Percentiles rank a stretch among this genome's conserved stretches.
Evolutionary conservation across 2,888 invertebrate genomes (phyloP).

Genomic region (Phragmatobia fuliginosa): DNA sequence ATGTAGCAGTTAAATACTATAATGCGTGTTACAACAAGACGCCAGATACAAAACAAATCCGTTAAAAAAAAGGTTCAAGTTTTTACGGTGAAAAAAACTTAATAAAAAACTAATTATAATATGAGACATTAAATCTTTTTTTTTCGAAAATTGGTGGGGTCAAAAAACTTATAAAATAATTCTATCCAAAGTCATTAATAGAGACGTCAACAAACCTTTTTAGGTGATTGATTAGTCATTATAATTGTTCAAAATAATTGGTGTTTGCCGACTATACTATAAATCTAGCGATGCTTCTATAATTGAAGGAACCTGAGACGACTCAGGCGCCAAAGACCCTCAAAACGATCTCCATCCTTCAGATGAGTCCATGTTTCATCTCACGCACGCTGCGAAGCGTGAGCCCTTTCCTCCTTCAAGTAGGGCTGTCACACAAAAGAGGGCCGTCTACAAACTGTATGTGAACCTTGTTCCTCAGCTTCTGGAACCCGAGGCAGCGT

Average conservation of each 20-base stretch:
- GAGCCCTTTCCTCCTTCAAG: too few relatives aligned
- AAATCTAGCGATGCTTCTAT: too few relatives aligned
- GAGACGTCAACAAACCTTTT: not conserved
- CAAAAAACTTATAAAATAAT: not conserved
- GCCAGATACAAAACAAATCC: not conserved
- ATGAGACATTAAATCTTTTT: not conserved
- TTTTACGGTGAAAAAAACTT: not conserved
- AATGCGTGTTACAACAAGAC: not conserved
- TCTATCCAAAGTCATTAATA: not conserved
- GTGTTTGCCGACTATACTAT: too few relatives aligned
- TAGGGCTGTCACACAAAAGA: too few relatives aligned
- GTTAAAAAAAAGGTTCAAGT: not conserved
- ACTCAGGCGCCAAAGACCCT: too few relatives aligned
- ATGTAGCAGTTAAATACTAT: slow-evolving; percentile 15
- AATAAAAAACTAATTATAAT: not conserved
- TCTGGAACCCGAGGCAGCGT: too few relatives aligned
- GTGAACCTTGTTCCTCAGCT: too few relatives aligned
- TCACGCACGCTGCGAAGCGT: too few relatives aligned
- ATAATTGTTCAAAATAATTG: not conserved
- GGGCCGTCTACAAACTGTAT: too few relatives aligned
- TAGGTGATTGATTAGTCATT: not conserved
- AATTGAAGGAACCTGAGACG: too few relatives aligned
- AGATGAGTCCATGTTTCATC: too few relatives aligned
- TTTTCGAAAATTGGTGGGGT: not conserved
- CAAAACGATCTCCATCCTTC: too few relatives aligned